Conservation (phyloP, 2,113 vertebrate genomes). For the Eonycteris spelaea region DNA sequence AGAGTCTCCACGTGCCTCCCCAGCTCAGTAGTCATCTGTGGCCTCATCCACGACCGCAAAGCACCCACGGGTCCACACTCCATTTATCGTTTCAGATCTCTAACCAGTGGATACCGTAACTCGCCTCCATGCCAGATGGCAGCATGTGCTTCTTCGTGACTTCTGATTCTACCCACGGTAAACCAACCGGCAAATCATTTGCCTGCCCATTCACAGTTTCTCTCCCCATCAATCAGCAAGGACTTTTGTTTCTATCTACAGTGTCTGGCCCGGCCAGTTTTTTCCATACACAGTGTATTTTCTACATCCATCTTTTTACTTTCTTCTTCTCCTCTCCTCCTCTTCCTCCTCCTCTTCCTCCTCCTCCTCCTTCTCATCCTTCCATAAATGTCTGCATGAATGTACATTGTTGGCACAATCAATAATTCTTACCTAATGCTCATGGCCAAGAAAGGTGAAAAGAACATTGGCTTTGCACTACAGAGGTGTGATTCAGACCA, state of each 20-base stretch:
- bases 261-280: background rate
- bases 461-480: background rate
- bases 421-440: background rate
- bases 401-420: background rate
- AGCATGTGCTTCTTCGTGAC: conserved; percentile 20
- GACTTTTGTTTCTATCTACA: background rate
- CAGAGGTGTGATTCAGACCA: background rate
- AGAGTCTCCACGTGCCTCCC: conserved; percentile 45
- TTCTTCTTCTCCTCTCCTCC: no score
- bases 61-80: conserved; percentile 46
- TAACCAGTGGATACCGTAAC: conserved; percentile 2
- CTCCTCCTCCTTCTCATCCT: background rate
- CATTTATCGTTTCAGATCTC: conserved; percentile 55
- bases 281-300: background rate
- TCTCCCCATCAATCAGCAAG: background rate
- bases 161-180: background rate
- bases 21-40: conserved; percentile 50
- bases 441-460: background rate
- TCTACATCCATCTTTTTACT: background rate
- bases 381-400: no score
- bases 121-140: conserved; percentile 41
- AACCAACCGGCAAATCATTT: background rate
- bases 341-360: no score
- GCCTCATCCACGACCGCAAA: conserved; percentile 56
- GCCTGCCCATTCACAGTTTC: background rate